phyloP scores from a whole-genome alignment of 2,888 invertebrate genomes.

The Megamerina dolium region DNA sequence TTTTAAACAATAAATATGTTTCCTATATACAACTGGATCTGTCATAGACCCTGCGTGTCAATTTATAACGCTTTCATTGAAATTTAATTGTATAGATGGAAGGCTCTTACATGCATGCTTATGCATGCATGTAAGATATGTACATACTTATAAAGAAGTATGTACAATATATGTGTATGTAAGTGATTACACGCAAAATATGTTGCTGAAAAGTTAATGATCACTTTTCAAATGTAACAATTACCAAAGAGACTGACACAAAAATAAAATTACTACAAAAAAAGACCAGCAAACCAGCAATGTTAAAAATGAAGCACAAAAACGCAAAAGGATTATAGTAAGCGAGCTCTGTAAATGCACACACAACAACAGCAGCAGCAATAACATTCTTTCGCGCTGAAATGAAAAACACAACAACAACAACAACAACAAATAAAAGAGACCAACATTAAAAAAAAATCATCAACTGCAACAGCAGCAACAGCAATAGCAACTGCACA shows the following conservation, averaged over 20 bases:
- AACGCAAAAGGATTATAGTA: not conserved
- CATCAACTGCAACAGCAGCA: too few relatives aligned
- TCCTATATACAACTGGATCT: too few relatives aligned
- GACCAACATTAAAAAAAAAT: conserved; percentile 2
- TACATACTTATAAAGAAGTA: too few relatives aligned
- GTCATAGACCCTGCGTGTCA: too few relatives aligned
- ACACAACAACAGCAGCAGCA: conserved; percentile 3
- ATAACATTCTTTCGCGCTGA: not conserved
- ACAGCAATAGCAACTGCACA: conserved; percentile 15
- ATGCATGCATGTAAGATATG: too few relatives aligned
- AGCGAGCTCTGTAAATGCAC: not conserved
- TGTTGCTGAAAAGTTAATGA: conserved; percentile 30
- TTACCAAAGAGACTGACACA: conserved; percentile 17
- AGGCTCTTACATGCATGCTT: too few relatives aligned
- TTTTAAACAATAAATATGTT: too few relatives aligned
- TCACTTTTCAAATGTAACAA: conserved; percentile 27
- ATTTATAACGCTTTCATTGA: too few relatives aligned
- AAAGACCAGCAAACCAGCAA: not conserved
- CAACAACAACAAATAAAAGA: conserved; percentile 7
- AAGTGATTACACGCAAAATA: conserved; percentile 22
- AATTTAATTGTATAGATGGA: too few relatives aligned
- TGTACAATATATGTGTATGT: conserved; percentile 5
- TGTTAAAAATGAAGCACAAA: not conserved
- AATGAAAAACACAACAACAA: conserved; percentile 1
- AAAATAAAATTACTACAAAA: too few relatives aligned